These are phyloP conservation scores for Amblyopsis hoosieri DNA, from an alignment of 2,797 vertebrate species.

Conservation along the genomic window DNA sequence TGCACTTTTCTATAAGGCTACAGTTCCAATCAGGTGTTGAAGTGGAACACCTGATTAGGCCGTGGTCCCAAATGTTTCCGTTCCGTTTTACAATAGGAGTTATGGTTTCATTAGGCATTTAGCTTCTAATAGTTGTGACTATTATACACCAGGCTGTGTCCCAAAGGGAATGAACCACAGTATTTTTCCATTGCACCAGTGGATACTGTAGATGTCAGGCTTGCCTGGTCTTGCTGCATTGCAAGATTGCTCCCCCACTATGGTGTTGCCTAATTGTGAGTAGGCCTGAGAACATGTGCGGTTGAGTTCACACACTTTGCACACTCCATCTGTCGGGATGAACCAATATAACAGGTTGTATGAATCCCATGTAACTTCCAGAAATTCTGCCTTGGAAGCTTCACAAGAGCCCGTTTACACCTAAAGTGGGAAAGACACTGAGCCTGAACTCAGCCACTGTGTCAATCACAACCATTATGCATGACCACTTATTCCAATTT, in stretches of 20 bases:
- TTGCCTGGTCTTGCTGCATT: conserved; percentile 63
- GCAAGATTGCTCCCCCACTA: conserved; percentile 53
- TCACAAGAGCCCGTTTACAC: conserved; percentile 21
- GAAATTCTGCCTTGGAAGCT: conserved; percentile 2
- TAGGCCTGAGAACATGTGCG: background rate
- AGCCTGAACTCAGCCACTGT: too few relatives aligned
- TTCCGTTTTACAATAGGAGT: conserved; percentile 17
- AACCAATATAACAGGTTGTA: background rate
- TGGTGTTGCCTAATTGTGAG: conserved; percentile 33
- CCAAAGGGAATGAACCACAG: conserved; percentile 45
- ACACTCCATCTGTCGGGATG: too few relatives aligned
- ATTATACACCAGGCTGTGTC: conserved; percentile 22
- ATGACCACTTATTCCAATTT: too few relatives aligned
- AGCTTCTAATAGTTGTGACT: background rate
- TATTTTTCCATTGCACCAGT: conserved; percentile 70
- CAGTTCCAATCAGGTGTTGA: background rate
- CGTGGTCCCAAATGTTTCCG: conserved; percentile 4
- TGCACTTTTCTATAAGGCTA: conserved; percentile 5
- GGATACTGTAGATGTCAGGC: conserved; percentile 31
- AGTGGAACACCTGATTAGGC: conserved; percentile 6
- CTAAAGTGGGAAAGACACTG: background rate
- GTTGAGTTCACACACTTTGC: background rate
- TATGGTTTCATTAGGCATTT: conserved; percentile 11
- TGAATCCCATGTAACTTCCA: background rate
- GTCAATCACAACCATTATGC: too few relatives aligned